These are phyloP conservation scores for Polydrusus pterygomalis DNA, from an alignment of 2,888 invertebrate genomes.

Conservation along the genomic window DNA sequence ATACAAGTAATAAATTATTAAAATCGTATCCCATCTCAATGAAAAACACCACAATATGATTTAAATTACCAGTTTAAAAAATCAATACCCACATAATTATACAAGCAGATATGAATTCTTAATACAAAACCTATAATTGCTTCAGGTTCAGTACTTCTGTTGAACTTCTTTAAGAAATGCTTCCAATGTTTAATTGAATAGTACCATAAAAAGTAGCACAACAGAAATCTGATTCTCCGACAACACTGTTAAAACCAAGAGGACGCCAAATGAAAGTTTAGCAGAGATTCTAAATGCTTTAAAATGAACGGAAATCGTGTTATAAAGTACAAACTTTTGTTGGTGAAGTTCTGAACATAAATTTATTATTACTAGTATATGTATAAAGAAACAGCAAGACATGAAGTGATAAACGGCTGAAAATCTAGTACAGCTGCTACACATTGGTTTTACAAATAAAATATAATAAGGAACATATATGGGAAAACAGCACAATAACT, in stretches of 20 bases:
- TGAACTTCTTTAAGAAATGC: neutral
- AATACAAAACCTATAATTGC: neutral
- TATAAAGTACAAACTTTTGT: neutral
- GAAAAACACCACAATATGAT: neutral
- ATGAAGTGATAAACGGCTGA: neutral
- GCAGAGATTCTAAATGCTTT: no score
- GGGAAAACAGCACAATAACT: no score
- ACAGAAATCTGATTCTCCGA: no score
- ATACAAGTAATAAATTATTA: conserved; percentile 2
- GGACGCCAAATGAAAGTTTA: no score
- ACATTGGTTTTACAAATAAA: no score
- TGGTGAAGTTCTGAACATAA: neutral
- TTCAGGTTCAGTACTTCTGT: neutral
- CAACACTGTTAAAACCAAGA: no score
- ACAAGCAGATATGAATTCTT: no score
- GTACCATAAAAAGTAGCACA: no score
- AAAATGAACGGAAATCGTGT: no score
- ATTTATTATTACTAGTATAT: neutral
- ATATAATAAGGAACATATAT: no score
- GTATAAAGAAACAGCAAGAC: neutral
- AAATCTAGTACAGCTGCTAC: neutral
- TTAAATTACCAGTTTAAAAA: neutral
- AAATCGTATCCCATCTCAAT: neutral
- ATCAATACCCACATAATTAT: neutral
- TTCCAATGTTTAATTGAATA: no score